Evolutionary conservation across 1,140 invertebrate genomes (phyloP), one percentile per base, ranked within the genome.

Genomic region (Zaprionus capensis): DNA sequence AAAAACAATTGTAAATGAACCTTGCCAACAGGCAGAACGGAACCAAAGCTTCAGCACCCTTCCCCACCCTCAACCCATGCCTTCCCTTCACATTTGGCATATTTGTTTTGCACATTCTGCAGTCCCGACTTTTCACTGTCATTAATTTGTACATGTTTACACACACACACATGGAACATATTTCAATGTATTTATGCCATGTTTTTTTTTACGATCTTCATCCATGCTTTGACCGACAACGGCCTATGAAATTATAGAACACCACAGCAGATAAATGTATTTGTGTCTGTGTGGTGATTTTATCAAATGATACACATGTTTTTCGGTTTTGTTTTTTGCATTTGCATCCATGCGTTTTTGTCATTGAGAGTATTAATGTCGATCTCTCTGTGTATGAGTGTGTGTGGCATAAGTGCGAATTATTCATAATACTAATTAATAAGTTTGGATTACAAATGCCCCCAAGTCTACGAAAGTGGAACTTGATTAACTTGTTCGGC

Each of bases 1-100:
- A 81, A 84, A 78, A 71, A 34, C 82, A 81, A 85, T 84, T 81
- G 78, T 51, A 74, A 78, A 58, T 56, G 74, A 64, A 64, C 56
- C 41, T 53, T 65, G n/a, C 41, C 38, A 7, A 41, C 26, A 59
- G 7, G 36, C 41, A 46, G n/a, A 46, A 46, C 41, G 41, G 41
- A 46, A 38, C 12, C 15, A 46, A 1, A 17, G 9, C 38, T 7
- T 26, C 28, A 5, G 5, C 11, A 44, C 34, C n/a, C 28, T 31
- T 31, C 28, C 28, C n/a, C 15, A 36, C 26, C 12, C 20, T 36
- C 14, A 22, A 9, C 2, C 7, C 46, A 22, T 34, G 69, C 53
- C 46, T 51, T 51, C 53, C 57, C 46, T 66, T 65, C 31, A 17
- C 28, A 70, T 81, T 77, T 62, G 58, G 36, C 65, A 44, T 51